Conservation (phyloP, 2,797 vertebrate genomes). For the Poliocrania exsul region DNA sequence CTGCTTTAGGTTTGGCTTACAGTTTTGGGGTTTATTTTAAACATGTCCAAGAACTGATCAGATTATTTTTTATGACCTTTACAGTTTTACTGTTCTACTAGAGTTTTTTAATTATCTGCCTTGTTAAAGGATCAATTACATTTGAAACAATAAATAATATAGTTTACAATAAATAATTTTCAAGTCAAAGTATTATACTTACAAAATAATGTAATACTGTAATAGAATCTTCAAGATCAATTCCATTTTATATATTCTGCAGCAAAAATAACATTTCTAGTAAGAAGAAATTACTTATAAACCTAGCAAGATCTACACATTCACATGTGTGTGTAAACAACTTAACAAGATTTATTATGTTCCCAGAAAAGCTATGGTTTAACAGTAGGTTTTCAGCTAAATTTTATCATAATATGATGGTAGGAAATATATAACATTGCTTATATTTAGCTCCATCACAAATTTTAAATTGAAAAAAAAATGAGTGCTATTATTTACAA, state of each 20-base stretch:
- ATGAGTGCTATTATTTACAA: constrained; percentile 69
- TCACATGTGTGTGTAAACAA: constrained; percentile 78
- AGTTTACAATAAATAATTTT: constrained; percentile 72
- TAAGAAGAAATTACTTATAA: constrained; percentile 77
- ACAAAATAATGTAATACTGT: constrained; percentile 78
- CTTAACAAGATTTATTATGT: constrained; percentile 76
- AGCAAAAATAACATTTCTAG: constrained; percentile 82
- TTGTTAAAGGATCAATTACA: constrained; percentile 54
- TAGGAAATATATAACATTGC: constrained; percentile 74
- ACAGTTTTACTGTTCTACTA: constrained; percentile 28
- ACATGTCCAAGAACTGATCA: constrained; percentile 40
- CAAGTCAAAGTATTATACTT: constrained; percentile 66
- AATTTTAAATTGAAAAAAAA: constrained; percentile 34
- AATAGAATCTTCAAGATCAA: constrained; percentile 69
- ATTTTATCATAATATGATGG: constrained; percentile 63
- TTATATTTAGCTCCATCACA: constrained; percentile 71
- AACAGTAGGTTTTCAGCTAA: constrained; percentile 69
- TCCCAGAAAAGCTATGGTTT: constrained; percentile 75
- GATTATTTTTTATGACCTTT: constrained; percentile 6
- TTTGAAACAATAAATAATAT: constrained; percentile 65
- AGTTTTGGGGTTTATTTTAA: constrained; percentile 38
- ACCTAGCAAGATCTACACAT: constrained; percentile 78
- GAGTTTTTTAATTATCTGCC: constrained; percentile 34
- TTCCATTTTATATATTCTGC: constrained; percentile 74
- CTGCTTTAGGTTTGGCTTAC: constrained; percentile 9